Base-by-base conservation (phyloP, 2,888 invertebrate genomes). In the Drosophila aldrichi region DNA sequence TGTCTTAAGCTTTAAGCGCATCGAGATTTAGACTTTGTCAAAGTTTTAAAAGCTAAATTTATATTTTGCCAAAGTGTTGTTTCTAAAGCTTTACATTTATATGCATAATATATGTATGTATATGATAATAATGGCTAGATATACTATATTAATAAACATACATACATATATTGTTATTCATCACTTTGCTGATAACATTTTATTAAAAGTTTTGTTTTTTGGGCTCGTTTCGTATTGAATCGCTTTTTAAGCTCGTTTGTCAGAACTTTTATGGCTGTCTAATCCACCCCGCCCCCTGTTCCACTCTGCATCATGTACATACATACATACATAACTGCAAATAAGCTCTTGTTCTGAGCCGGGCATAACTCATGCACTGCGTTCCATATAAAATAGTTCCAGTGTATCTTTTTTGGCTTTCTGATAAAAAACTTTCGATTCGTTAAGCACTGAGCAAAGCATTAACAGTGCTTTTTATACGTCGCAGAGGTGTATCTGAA, bases 391-490 rank as follows among this genome's bases (percentile, higher is more conserved):
- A 40, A 36, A 51, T 25, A 34, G 49, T 48, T 48, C 3, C 22
- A 14, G 14, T 32, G 29, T 29, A 32, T 32, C 12, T 7, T 9
- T 60, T 82, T 72, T 82, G 74, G 81, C 79, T 78, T 75, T 83
- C 64, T 72, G 77, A 75, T 84, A 79, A 88, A 85, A 84, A 84
- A 84, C 74, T 84, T 84, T 82, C 88, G 82, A 88, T 82, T 65
- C 68, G 63, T 52, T 62, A 77, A 82, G 85, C 82, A 84, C 88
- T 49, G 49, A 68, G 69, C 66, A 87, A 83, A 83, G 88, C 83
- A 79, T 88, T 73, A 77, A 84, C 49, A 67, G 82, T 71, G 83
- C 83, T 84, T 84, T 83, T 73, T 20, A 49, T 40, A 59, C 51
- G 25, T 18, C 32, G 48, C 14, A 36, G 49, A 48, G 22, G 46